Evolutionary conservation across 2,888 invertebrate species (phyloP).

Genomic region (Eupithecia exiguata): DNA sequence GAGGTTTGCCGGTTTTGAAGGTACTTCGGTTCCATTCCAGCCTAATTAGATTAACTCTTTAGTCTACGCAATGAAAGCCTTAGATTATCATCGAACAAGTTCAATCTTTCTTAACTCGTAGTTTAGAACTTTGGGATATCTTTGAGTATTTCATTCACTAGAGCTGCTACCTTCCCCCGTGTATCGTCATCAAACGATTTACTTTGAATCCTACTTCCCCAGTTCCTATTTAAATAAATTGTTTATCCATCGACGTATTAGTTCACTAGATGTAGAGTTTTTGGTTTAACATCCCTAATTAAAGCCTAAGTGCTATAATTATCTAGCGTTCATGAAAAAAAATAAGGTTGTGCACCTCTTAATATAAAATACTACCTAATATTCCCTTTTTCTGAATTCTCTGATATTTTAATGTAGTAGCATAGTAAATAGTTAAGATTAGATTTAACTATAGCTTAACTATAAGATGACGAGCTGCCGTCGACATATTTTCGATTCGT

Average conservation of each 20-base stretch:
- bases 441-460: conserved; percentile 80
- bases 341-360: conserved; percentile 84
- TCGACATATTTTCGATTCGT: conserved; percentile 83
- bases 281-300: conserved; percentile 69
- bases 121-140: conserved; percentile 58
- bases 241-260: conserved; percentile 65
- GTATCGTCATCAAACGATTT: conserved; percentile 37
- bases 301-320: conserved; percentile 77
- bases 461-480: conserved; percentile 78
- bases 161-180: conserved; percentile 40
- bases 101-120: conserved; percentile 56
- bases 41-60: conserved; percentile 76
- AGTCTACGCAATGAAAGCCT: conserved; percentile 69
- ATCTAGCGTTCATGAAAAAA: conserved; percentile 82
- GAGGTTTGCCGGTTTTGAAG: conserved; percentile 56
- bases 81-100: conserved; percentile 67
- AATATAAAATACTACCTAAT: conserved; percentile 79
- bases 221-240: conserved; percentile 75
- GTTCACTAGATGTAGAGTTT: conserved; percentile 65
- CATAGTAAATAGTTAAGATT: conserved; percentile 77
- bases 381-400: conserved; percentile 83
- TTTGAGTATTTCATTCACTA: conserved; percentile 49
- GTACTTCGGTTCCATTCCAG: conserved; percentile 71
- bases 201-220: conserved; percentile 61
- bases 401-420: conserved; percentile 82